Evolutionary conservation across 2,888 invertebrate species (phyloP).

Genomic region (Noctua janthina): DNA sequence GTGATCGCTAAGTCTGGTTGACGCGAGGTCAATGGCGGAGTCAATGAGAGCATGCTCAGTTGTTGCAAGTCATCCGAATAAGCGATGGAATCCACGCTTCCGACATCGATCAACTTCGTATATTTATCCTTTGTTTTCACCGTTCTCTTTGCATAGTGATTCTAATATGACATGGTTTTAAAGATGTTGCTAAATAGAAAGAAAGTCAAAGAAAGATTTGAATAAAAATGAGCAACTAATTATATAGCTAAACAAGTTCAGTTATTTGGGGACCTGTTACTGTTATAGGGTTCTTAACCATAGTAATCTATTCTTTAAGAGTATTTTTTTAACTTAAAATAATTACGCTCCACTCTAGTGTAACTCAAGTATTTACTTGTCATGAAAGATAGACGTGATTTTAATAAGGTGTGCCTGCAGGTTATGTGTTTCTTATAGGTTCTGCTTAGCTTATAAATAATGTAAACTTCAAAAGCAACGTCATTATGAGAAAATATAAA

Average conservation of each 20-base stretch:
- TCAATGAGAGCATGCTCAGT: slow-evolving; percentile 88
- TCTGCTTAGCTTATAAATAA: slow-evolving; percentile 27
- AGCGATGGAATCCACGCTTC: slow-evolving; percentile 87
- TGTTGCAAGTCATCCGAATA: slow-evolving; percentile 87
- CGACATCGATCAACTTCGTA: slow-evolving; percentile 82
- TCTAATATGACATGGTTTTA: slow-evolving; percentile 17
- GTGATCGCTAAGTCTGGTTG: slow-evolving; percentile 81
- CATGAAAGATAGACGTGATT: slow-evolving; percentile 16
- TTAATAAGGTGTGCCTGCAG: slow-evolving; percentile 6
- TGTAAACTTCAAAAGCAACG: slow-evolving; percentile 24
- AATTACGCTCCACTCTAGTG: not conserved
- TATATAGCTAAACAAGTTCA: not conserved
- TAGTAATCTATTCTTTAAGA: not conserved
- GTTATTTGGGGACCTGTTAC: not conserved
- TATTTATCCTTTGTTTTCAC: slow-evolving; percentile 79
- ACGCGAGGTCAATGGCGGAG: slow-evolving; percentile 87
- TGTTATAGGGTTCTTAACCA: not conserved
- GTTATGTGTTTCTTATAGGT: slow-evolving; percentile 4
- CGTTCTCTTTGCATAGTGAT: slow-evolving; percentile 60
- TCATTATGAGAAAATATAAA: slow-evolving; percentile 41
- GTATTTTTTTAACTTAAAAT: not conserved
- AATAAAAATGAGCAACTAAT: not conserved
- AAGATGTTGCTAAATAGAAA: not conserved
- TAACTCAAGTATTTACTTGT: not conserved
- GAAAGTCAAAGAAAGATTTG: not conserved